phyloP scores from a whole-genome alignment of 1,140 invertebrate genomes.

The Philotrypesis tridentata region DNA sequence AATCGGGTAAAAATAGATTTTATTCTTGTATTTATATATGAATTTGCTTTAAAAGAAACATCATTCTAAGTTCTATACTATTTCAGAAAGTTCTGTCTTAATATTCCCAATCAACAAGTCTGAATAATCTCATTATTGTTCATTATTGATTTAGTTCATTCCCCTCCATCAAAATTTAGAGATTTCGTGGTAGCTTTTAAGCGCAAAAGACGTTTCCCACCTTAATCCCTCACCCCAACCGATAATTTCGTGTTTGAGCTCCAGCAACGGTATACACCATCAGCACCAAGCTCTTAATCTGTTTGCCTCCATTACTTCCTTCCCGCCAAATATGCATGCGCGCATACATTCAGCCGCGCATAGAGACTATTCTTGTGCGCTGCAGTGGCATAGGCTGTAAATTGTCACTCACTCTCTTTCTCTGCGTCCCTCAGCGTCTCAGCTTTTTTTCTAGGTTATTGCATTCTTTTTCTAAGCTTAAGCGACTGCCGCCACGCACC shows the following conservation, averaged over 20 bases:
- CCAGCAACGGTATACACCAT: conserved; percentile 8
- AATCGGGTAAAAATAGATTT: no score
- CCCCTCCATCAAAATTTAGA: no score
- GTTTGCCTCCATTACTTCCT: conserved; percentile 12
- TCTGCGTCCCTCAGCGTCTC: background rate
- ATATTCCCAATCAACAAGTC: no score
- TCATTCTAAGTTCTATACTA: no score
- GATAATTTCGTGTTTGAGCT: background rate
- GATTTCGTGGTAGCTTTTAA: no score
- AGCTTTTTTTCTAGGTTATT: conserved; percentile 16
- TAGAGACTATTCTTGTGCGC: background rate
- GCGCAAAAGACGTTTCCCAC: background rate
- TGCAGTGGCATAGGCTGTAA: background rate
- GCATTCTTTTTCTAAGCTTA: conserved; percentile 44
- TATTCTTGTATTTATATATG: no score
- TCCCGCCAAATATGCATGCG: background rate
- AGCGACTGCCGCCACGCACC: background rate
- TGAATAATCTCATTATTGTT: no score
- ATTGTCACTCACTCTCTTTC: conserved; percentile 40
- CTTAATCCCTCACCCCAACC: background rate
- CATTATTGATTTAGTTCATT: no score
- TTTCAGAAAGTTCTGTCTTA: no score
- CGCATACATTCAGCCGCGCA: background rate
- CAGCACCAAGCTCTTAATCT: conserved; percentile 31
- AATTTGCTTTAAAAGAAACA: no score